Evolutionary conservation across 2,113 vertebrate genomes (phyloP), one percentile per base, ranked within the genome.

Genomic region (Antennarius striatus): DNA sequence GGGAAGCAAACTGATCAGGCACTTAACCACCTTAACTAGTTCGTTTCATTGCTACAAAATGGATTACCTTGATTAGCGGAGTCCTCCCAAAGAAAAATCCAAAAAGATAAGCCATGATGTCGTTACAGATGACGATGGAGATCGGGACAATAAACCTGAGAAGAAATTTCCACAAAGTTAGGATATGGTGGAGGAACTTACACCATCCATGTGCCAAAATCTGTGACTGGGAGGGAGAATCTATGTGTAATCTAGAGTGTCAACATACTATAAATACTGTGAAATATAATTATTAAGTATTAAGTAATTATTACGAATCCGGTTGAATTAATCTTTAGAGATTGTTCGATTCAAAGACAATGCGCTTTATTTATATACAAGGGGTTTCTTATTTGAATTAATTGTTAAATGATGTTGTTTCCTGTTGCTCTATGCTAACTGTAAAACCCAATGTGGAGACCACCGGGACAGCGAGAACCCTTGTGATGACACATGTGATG

Each of bases 21-120:
- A 22, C 22, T 22, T 1, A 22, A 22, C 22, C 22, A 22, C 22
- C 22, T 22, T 22, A 22, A 22, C 22, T 22, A 22, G 22, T 22
- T 22, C 2, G 22, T 22, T 22, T 22, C 22, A 22, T 22, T 22
- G 22, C 22, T 22, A 22, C 2, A 36, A 36, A 36, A 36, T 7
- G 7, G 32, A 36, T 83, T 86, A 98, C 97, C 95, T 99, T 98
- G 76, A 99, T 99, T 77, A 99, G 90, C 0, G 98, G 98, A 71
- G 98, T 99, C 90, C 95, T 94, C 62, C 98, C 98, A 78, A 98
- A 99, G 90, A 99, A 99, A 91, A 99, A 99, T 58, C 98, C 98
- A 84, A 98, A 99, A 88, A 99, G 86, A 77, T 99, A 99, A 71
- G 97, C 98, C 1, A 94, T 93, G 74, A 99, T 99, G 86, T 99